Percentiles rank a stretch among this genome's conserved stretches.
Evolutionary conservation across 2,797 vertebrate species (phyloP).

Genomic region (Anomalospiza imberbis): DNA sequence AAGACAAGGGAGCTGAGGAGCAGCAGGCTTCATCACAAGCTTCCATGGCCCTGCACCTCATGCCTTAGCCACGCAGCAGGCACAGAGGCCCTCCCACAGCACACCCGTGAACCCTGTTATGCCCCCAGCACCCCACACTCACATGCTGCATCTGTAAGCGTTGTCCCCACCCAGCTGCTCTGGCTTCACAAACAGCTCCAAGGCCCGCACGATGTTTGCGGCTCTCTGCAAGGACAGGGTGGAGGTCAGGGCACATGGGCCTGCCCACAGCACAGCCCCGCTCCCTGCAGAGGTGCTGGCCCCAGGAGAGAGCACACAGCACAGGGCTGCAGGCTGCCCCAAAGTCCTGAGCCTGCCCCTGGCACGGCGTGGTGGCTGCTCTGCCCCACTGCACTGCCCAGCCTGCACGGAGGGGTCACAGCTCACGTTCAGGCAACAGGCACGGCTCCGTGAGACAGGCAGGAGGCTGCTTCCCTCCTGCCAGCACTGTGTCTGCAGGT

Average conservation of each 20-base stretch:
- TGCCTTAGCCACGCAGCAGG: fast-evolving
- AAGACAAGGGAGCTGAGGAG: neutral
- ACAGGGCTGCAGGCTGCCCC: neutral
- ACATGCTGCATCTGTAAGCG: constrained; percentile 96
- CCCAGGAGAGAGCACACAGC: neutral
- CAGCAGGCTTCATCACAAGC: neutral
- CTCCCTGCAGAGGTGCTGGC: fast-evolving
- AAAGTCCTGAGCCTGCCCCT: fast-evolving
- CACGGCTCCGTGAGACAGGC: neutral
- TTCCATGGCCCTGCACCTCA: neutral
- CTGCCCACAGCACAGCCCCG: fast-evolving
- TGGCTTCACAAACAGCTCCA: constrained; percentile 92
- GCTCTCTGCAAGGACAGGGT: constrained; percentile 80
- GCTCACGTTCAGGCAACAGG: fast-evolving
- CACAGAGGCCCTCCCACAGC: neutral
- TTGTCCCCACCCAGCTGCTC: constrained; percentile 93
- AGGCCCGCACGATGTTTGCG: constrained; percentile 84
- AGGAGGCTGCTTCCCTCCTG: neutral
- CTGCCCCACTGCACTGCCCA: fast-evolving
- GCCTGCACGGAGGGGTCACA: fast-evolving
- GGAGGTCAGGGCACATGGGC: neutral
- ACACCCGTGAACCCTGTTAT: fast-evolving
- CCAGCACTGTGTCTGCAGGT: neutral
- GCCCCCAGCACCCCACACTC: neutral
- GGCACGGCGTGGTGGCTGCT: fast-evolving